These are phyloP conservation scores for Salvator merianae DNA, from an alignment of 2,113 vertebrate species.

Conservation along the genomic window DNA sequence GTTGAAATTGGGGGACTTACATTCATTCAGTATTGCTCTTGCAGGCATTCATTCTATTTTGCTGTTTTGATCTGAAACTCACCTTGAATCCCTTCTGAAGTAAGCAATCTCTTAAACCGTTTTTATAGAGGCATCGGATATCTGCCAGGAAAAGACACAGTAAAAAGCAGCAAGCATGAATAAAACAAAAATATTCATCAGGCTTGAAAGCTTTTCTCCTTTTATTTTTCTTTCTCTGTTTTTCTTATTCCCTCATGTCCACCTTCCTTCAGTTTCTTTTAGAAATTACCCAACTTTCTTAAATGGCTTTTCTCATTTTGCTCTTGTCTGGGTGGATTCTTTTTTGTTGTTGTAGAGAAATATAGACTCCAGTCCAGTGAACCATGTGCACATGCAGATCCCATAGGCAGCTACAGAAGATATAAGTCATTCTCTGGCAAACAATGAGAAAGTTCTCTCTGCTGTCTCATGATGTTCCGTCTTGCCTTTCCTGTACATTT, in stretches of 20 bases:
- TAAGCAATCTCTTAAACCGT: not conserved
- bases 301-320: slow-evolving; percentile 16
- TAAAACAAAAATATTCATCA: slow-evolving; percentile 23
- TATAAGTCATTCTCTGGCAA: not conserved
- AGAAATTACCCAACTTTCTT: not conserved
- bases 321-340: not conserved
- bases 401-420: not conserved
- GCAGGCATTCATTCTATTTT: not conserved
- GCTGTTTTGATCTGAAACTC: slow-evolving; percentile 10
- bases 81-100: slow-evolving; percentile 13
- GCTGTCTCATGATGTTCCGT: not conserved
- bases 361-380: not conserved
- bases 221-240: slow-evolving; percentile 5
- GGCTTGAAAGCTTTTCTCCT: slow-evolving; percentile 6
- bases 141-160: not conserved
- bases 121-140: not conserved
- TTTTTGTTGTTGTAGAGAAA: not conserved
- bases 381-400: not conserved
- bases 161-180: slow-evolving; percentile 2
- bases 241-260: slow-evolving; percentile 25
- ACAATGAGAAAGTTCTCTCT: not conserved
- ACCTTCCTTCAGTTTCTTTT: not conserved
- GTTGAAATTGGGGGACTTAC: not conserved
- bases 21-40: not conserved
- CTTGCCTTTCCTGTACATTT: not conserved